Base-by-base conservation (phyloP, 2,888 invertebrate genomes). In the Cerastoderma edule region DNA sequence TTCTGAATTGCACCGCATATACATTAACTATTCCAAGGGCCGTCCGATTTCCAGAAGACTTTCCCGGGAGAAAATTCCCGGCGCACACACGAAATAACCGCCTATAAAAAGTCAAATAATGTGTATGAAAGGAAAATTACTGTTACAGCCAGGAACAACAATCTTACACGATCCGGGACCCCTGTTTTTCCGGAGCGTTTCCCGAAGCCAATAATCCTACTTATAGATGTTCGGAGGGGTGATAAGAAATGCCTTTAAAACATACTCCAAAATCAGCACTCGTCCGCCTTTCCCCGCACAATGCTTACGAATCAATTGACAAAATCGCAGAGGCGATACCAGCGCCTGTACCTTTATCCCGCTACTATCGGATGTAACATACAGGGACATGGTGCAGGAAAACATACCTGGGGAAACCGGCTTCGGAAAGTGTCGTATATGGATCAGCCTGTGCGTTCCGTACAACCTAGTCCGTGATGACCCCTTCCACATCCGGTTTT, bases 211-310 rank as follows among this genome's bases (percentile, higher is more conserved):
- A 60, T 60, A 60, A 35, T 60, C 57, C 57, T n/a, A 54, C 57
- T 32, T 60, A 39, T 33, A 33, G 60, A 60, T 22, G 33, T 60
- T 16, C 10, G 60, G n/a, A n/a, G n/a, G n/a, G n/a, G n/a, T n/a
- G 60, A 39, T 60, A 60, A 60, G 60, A 60, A 60, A 35, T 60
- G 27, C 39, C 33, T 60, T 60, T 60, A 60, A 65, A 66, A 50
- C 66, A 28, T 66, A 66, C 66, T 66, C 66, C 66, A 66, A 53
- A 66, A 53, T 66, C 66, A 32, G 66, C 32, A 33, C 66, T 66
- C 66, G 28, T 30, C 50, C 66, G 66, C 50, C 53, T 50, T 22
- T 33, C 35, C 27, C 50, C 66, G 48, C 50, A 48, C 50, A 22
- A 66, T 50, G 66, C 48, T 53, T 53, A 33, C 66, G 33, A 53